Evolutionary conservation across 2,797 vertebrate genomes (phyloP), one percentile per base, ranked within the genome.

Genomic region (Spinus pinus): DNA sequence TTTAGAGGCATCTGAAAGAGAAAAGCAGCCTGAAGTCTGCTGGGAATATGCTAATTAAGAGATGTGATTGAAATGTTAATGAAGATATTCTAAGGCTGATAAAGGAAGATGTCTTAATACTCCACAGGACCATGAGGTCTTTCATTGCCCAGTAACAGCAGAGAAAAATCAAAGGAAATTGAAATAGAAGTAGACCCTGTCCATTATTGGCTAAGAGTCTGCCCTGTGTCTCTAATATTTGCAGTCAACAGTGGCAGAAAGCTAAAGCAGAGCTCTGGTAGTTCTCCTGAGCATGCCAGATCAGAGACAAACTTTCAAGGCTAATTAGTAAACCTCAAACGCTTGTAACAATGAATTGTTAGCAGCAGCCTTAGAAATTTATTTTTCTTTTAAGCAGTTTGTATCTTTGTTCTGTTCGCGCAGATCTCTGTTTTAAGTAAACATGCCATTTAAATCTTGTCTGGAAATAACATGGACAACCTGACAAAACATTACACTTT

Each of bases 1-100:
- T 94, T 93, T 54, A 78, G 49, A 91, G 19, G 27, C 21, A 88
- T 91, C 39, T 75, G 42, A 71, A 90, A 90, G 57, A 83, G 50
- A 80, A 93, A 94, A 86, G 57, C 53, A 89, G 60, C 15, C 73
- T 83, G 44, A 92, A 74, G 49, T 60, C 75, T 92, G 22, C n/a
- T 91, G 93, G 75, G 72, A 87, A 90, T 87, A 91, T 74, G 69
- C 25, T 94, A 96, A 94, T 94, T 89, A 90, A 88, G 72, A 71
- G 35, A 91, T 69, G 71, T 78, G 80, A 95, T 74, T 71, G 46
- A 93, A 95, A 86, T 87, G 61, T 74, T 94, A 94, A 88, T 94
- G 80, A 64, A 89, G 67, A 80, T 57, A 65, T 81, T 91, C 57
- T 71, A 81, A 82, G 49, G 24, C 41, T 92, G 74, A 86, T 60